These are phyloP conservation scores for Bothrops jararaca DNA, from an alignment of 2,113 vertebrate species.

Conservation along the genomic window DNA sequence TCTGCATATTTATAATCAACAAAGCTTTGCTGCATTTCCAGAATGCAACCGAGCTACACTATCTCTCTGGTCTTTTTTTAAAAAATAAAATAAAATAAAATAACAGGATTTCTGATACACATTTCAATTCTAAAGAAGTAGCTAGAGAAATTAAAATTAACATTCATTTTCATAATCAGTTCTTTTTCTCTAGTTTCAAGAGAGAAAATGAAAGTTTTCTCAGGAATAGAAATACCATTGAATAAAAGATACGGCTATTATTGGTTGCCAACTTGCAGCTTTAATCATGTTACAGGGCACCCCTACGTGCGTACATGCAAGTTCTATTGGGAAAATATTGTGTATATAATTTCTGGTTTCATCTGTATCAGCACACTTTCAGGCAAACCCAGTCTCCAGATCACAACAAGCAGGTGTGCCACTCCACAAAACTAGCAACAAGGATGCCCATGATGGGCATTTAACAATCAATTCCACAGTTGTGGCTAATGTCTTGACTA, in stretches of 20 bases:
- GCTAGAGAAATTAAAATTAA: slow-evolving; percentile 3
- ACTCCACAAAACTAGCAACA: not conserved
- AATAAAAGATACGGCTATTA: not conserved
- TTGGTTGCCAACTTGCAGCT: not conserved
- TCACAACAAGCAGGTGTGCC: not conserved
- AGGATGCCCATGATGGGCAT: not conserved
- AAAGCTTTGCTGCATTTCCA: slow-evolving; percentile 7
- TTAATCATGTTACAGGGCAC: not conserved
- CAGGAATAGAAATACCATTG: not conserved
- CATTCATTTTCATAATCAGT: not conserved
- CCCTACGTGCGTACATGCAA: not conserved
- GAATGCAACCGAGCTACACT: not conserved
- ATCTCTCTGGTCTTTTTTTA: not conserved
- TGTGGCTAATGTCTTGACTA: too few species aligned
- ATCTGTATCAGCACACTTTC: not conserved
- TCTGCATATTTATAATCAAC: not conserved
- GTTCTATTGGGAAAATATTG: not conserved
- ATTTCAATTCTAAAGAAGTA: not conserved
- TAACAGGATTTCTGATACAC: not conserved
- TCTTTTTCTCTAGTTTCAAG: not conserved
- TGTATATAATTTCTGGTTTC: not conserved
- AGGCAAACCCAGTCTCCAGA: not conserved
- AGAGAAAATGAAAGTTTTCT: not conserved
- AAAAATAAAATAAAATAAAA: too few species aligned
- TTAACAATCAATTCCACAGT: not conserved